These are phyloP conservation scores for Thalassophryne amazonica DNA, from an alignment of 2,797 vertebrate species.

Conservation along the genomic window DNA sequence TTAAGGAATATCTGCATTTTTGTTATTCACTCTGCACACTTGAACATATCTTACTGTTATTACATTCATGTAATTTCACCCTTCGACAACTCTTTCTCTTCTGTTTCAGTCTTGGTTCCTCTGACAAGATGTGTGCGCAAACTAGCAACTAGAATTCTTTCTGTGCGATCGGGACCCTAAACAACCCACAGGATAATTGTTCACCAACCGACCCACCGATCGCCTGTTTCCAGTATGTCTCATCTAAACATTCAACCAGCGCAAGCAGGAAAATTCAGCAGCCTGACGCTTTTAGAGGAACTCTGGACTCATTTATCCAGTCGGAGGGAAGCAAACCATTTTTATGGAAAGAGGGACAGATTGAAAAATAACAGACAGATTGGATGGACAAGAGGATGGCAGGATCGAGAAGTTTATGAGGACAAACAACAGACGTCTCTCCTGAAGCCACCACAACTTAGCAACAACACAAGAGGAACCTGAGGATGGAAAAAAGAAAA, in stretches of 20 bases:
- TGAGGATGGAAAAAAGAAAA: slow-evolving; percentile 29
- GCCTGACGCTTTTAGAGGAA: slow-evolving; percentile 60
- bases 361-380: slow-evolving; percentile 50
- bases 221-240: slow-evolving; percentile 48
- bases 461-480: slow-evolving; percentile 51
- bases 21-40: too few species aligned
- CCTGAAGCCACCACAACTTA: slow-evolving; percentile 42
- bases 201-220: slow-evolving; percentile 53
- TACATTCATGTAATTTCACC: background rate
- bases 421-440: slow-evolving; percentile 49
- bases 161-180: slow-evolving; percentile 75
- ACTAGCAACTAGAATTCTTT: slow-evolving; percentile 78
- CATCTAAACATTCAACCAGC: slow-evolving; percentile 58
- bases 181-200: slow-evolving; percentile 60
- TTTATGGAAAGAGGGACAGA: slow-evolving; percentile 33
- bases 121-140: slow-evolving; percentile 87
- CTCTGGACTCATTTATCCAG: slow-evolving; percentile 59
- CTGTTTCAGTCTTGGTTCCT: slow-evolving; percentile 94
- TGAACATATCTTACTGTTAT: background rate
- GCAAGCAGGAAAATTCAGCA: slow-evolving; percentile 56
- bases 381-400: slow-evolving; percentile 51
- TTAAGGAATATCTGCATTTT: too few species aligned
- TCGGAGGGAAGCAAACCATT: slow-evolving; percentile 58
- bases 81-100: slow-evolving; percentile 2
- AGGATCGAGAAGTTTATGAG: slow-evolving; percentile 27